phyloP scores from a whole-genome alignment of 2,797 vertebrate species.

The Gobio occitaniae region DNA sequence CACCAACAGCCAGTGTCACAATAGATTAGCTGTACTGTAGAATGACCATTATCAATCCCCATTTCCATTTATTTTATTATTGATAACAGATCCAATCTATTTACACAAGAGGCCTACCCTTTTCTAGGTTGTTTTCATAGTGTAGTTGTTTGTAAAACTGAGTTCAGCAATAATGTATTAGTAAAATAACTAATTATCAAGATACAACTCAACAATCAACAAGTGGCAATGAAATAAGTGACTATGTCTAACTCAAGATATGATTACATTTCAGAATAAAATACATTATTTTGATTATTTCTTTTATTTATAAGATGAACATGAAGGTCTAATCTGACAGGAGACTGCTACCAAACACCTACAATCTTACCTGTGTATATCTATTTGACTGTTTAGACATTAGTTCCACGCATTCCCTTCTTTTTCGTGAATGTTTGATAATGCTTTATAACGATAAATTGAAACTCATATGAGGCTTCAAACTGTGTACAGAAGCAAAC shows the following conservation, averaged over 20 bases:
- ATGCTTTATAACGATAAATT: slow-evolving; percentile 77
- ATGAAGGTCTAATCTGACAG: neutral
- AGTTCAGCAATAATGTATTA: neutral
- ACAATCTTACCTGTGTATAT: neutral
- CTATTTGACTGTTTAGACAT: neutral
- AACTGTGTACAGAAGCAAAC: neutral
- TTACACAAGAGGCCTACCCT: neutral
- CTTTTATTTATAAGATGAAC: neutral
- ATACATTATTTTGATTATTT: neutral
- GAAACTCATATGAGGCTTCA: neutral
- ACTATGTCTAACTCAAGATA: neutral
- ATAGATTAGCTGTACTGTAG: slow-evolving; percentile 50
- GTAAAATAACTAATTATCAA: neutral
- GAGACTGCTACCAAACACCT: neutral
- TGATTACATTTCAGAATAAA: neutral
- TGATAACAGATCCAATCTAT: neutral
- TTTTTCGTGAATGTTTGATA: neutral
- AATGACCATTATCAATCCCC: slow-evolving; percentile 7
- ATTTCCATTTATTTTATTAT: neutral
- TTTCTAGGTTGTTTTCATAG: neutral
- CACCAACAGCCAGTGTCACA: slow-evolving; percentile 45
- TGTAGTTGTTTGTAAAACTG: neutral
- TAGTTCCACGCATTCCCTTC: slow-evolving; percentile 56
- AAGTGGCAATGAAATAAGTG: neutral
- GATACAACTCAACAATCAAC: neutral